These are phyloP conservation scores for Sisyra terminalis DNA, from an alignment of 2,888 invertebrate species.

Conservation along the genomic window DNA sequence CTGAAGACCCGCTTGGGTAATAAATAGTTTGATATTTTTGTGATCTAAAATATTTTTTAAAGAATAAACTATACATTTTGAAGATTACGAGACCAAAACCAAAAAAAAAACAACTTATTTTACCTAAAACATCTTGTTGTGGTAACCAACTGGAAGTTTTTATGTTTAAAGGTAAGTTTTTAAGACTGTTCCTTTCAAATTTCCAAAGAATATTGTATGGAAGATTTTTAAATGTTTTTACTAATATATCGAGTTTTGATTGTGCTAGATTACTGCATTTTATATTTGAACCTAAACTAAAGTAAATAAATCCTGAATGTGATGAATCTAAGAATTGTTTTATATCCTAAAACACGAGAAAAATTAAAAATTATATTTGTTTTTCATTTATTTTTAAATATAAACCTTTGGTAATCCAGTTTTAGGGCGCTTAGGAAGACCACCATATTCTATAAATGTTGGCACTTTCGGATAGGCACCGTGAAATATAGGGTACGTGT, in stretches of 20 bases:
- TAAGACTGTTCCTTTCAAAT: slow-evolving; percentile 26
- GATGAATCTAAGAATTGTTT: slow-evolving; percentile 24
- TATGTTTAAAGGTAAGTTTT: slow-evolving; percentile 29
- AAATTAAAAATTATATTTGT: too few relatives aligned
- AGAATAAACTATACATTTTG: too few relatives aligned
- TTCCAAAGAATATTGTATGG: slow-evolving; percentile 36
- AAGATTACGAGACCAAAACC: too few relatives aligned
- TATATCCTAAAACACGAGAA: not conserved
- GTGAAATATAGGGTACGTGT: slow-evolving; percentile 12
- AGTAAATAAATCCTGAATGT: slow-evolving; percentile 30
- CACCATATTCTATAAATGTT: slow-evolving; percentile 12
- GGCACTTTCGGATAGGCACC: slow-evolving; percentile 12
- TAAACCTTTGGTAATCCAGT: slow-evolving; percentile 6
- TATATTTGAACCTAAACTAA: slow-evolving; percentile 33
- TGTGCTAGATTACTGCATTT: slow-evolving; percentile 28
- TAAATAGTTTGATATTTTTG: too few relatives aligned
- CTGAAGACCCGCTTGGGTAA: too few relatives aligned
- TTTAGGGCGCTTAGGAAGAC: slow-evolving; percentile 10
- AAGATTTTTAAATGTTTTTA: slow-evolving; percentile 30
- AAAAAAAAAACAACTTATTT: too few relatives aligned
- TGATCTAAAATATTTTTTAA: too few relatives aligned
- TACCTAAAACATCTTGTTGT: slow-evolving; percentile 36
- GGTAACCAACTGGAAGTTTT: slow-evolving; percentile 33
- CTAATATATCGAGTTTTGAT: slow-evolving; percentile 24
- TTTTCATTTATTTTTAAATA: not conserved